Conservation (phyloP, 1,140 invertebrate species). For the Drosophila sulfurigaster region DNA sequence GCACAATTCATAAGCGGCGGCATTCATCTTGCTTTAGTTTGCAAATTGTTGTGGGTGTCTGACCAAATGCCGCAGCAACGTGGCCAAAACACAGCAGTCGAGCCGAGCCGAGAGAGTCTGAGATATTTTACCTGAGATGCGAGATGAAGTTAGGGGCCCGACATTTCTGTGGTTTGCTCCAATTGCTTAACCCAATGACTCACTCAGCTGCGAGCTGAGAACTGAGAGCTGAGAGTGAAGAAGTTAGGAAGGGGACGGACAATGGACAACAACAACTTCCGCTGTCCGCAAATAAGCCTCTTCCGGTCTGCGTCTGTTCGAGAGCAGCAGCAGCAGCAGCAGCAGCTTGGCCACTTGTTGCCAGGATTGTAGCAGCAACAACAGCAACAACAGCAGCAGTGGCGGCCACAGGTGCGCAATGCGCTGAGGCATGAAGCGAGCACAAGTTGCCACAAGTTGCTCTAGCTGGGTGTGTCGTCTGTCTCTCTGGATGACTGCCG, state of each 20-base stretch:
- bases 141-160: not conserved
- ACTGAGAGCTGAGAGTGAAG: no score
- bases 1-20: constrained; percentile 16
- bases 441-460: constrained; percentile 19
- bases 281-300: constrained; percentile 65
- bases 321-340: not conserved
- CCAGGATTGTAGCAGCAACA: not conserved
- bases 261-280: constrained; percentile 38
- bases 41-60: constrained; percentile 26
- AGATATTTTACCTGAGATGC: not conserved
- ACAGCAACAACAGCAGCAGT: not conserved
- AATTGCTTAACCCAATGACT: constrained; percentile 44
- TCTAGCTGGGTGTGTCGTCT: not conserved
- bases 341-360: constrained; percentile 23
- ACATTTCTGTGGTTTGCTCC: constrained; percentile 34
- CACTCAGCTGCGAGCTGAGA: not conserved
- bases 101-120: not conserved
- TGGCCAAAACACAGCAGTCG: not conserved
- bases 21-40: constrained; percentile 19
- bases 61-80: constrained; percentile 2
- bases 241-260: not conserved
- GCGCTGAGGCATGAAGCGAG: constrained; percentile 16
- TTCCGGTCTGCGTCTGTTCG: constrained; percentile 52
- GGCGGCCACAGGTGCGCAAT: constrained; percentile 8
- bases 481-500: no score